These are phyloP conservation scores for Lordiphosa collinella DNA, from an alignment of 1,140 invertebrate genomes.

Conservation along the genomic window DNA sequence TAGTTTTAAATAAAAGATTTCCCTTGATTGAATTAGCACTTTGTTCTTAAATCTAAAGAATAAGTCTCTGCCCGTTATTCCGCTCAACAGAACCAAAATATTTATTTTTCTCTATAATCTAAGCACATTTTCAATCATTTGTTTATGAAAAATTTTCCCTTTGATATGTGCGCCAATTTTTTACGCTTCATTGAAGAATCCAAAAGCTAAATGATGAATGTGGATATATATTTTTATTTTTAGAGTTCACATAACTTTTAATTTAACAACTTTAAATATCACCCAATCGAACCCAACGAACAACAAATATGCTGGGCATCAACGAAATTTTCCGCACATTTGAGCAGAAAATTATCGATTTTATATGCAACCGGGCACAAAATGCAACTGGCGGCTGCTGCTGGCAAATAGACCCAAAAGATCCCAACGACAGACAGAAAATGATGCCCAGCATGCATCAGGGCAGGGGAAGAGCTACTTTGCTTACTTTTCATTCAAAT, in stretches of 20 bases:
- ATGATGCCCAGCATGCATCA: constrained; percentile 36
- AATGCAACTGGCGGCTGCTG: constrained; percentile 53
- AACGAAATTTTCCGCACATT: constrained; percentile 76
- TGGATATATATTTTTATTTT: background rate
- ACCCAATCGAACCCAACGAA: constrained; percentile 1
- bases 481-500: constrained; percentile 75
- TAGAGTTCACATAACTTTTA: too few species aligned
- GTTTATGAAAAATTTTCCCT: constrained; percentile 10
- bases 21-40: too few species aligned
- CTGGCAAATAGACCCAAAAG: constrained; percentile 56
- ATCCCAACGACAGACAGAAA: constrained; percentile 16
- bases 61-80: too few species aligned
- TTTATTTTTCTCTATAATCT: too few species aligned
- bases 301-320: constrained; percentile 21
- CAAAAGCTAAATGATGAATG: constrained; percentile 13
- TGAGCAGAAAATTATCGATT: constrained; percentile 77
- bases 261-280: constrained; percentile 20
- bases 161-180: constrained; percentile 35
- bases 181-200: constrained; percentile 19
- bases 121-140: too few species aligned
- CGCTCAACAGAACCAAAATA: too few species aligned
- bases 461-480: constrained; percentile 41
- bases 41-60: too few species aligned
- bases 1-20: too few species aligned
- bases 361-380: constrained; percentile 49